Evolutionary conservation across 2,888 invertebrate genomes (phyloP), one percentile per base, ranked within the genome.

Genomic region (Acleris holmiana): DNA sequence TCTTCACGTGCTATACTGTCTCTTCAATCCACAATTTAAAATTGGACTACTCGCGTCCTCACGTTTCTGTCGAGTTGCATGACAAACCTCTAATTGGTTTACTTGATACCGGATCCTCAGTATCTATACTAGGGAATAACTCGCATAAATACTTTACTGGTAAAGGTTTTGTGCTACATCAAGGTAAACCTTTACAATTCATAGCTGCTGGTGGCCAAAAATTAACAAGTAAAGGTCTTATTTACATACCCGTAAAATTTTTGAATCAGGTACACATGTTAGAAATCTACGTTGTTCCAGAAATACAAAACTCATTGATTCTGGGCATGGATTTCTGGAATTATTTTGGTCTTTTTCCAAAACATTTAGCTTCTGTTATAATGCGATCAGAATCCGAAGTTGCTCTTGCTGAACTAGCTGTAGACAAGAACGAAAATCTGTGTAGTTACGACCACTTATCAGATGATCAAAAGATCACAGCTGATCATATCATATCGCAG

Each of bases 241-340:
- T 41, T 15, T 41, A 41, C 40, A 10, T 41, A 4, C 40, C 40
- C 40, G 40, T 41, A 41, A 7, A 7, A 4, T 41, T 41, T 41
- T 10, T 41, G 13, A 41, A 41, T 41, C 15, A 41, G 15, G 10
- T 7, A 41, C 40, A 41, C 40, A 41, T 15, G 10, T 41, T 41
- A 4, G 47, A 47, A n/a, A 47, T 47, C 13, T 47, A 47, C 19
- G 21, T 19, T 47, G 47, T 47, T 13, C 47, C 47, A 8, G 19
- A 21, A 8, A 47, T 47, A 21, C 47, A 19, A 19, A 47, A 47
- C 19, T 19, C 47, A 5, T 19, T 47, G 19, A 47, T 47, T 47
- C 21, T 47, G 2, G 47, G 47, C 19, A 47, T 47, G 19, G 47
- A 47, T 19, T 47, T 47, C 17, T 47, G 47, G 47, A 46, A 41